Percentiles rank a stretch among this genome's conserved stretches.
phyloP scores from a whole-genome alignment of 1,140 invertebrate species.

The Spodoptera litura region DNA sequence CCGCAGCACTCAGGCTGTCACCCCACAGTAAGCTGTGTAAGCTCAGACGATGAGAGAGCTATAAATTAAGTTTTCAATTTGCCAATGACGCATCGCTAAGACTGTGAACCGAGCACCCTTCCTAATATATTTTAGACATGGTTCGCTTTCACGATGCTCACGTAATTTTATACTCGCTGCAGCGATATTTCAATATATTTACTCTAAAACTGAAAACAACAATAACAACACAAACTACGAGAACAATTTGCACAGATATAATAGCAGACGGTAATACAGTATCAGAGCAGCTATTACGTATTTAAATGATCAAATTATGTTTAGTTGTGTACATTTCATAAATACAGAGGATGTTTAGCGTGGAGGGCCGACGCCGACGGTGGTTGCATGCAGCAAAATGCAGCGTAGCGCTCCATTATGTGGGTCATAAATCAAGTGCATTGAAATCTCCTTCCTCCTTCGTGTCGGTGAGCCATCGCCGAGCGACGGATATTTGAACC shows the following conservation, averaged over 20 bases:
- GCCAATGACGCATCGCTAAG: conserved; percentile 67
- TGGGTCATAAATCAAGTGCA: conserved; percentile 78
- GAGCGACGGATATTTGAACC: conserved; percentile 71
- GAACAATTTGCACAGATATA: conserved; percentile 6
- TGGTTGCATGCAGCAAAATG: conserved; percentile 73
- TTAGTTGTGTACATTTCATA: conserved; percentile 48
- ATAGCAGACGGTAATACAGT: background rate
- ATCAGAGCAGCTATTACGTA: conserved; percentile 28
- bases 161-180: conserved; percentile 7
- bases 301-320: conserved; percentile 47
- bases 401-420: conserved; percentile 71
- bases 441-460: conserved; percentile 78
- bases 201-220: background rate
- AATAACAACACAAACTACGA: background rate
- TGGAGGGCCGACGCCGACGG: conserved; percentile 36
- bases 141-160: conserved; percentile 5
- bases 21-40: conserved; percentile 57
- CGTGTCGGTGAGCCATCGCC: conserved; percentile 70
- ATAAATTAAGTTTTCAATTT: conserved; percentile 72
- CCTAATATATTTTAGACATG: conserved; percentile 39
- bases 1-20: conserved; percentile 49
- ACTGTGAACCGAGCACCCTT: conserved; percentile 42
- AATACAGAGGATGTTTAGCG: conserved; percentile 49
- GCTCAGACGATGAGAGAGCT: conserved; percentile 57
- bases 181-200: background rate